A percentile compares a stretch with the other conserved stretches of the same genome.
phyloP scores from a whole-genome alignment of 2,113 vertebrate species.

The Xenopus borealis region DNA sequence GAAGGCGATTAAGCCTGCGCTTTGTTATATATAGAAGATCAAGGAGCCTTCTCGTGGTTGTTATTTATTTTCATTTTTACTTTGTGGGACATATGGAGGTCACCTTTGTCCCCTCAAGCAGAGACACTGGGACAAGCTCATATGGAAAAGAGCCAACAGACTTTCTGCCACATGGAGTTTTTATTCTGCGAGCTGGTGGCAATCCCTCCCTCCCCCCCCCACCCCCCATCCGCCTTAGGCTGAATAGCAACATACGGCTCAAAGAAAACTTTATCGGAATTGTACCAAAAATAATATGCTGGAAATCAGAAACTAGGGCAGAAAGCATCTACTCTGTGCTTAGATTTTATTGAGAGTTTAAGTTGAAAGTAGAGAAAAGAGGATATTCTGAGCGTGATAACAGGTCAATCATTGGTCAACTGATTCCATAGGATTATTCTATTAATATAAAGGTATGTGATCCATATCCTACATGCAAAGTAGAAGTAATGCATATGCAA shows the following conservation, averaged over 20 bases:
- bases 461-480: too few species aligned
- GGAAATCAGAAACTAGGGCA: neutral
- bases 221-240: slow-evolving; percentile 21
- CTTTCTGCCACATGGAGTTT: slow-evolving; percentile 35
- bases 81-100: slow-evolving; percentile 43
- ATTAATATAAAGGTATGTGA: too few species aligned
- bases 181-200: slow-evolving; percentile 35
- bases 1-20: neutral
- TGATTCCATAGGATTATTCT: too few species aligned
- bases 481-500: too few species aligned
- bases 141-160: slow-evolving; percentile 35
- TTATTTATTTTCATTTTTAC: slow-evolving; percentile 35
- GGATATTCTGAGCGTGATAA: too few species aligned
- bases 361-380: neutral
- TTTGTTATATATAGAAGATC: neutral
- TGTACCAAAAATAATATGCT: slow-evolving; percentile 5
- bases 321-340: too few species aligned
- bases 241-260: slow-evolving; percentile 36
- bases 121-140: slow-evolving; percentile 36
- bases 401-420: too few species aligned
- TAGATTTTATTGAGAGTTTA: neutral
- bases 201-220: slow-evolving; percentile 14
- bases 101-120: slow-evolving; percentile 37
- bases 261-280: slow-evolving; percentile 25
- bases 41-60: slow-evolving; percentile 9